Percentiles rank a stretch among this genome's conserved stretches.
These are phyloP conservation scores for Agrilus planipennis DNA, from an alignment of 1,140 invertebrate species.

Conservation along the genomic window DNA sequence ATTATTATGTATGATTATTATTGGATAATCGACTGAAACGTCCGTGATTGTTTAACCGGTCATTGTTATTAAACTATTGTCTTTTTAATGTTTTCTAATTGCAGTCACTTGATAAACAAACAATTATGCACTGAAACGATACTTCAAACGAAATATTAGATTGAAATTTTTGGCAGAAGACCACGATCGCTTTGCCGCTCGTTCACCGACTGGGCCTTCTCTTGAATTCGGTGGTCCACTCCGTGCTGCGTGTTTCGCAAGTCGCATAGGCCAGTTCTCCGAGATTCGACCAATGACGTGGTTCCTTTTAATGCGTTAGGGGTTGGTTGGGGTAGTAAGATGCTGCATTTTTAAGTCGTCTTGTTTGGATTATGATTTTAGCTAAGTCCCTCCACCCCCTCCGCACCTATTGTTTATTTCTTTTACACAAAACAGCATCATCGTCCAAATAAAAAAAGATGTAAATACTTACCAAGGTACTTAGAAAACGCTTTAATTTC, in stretches of 20 bases:
- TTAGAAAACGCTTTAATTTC: too few relatives aligned
- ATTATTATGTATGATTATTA: constrained; percentile 11
- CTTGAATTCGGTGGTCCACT: constrained; percentile 12
- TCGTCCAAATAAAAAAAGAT: too few relatives aligned
- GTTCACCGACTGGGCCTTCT: constrained; percentile 13
- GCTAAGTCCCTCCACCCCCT: too few relatives aligned
- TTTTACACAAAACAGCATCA: too few relatives aligned
- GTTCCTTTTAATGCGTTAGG: constrained; percentile 14
- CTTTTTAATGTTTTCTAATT: constrained; percentile 2
- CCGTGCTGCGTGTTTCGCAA: constrained; percentile 15
- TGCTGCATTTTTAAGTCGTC: constrained; percentile 18
- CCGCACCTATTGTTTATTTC: too few relatives aligned
- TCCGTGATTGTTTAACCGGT: neutral
- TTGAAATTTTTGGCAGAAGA: too few relatives aligned
- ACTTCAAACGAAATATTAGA: too few relatives aligned
- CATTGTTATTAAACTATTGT: constrained; percentile 5
- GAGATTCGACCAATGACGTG: constrained; percentile 16
- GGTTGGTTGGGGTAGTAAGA: constrained; percentile 3
- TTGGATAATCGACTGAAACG: too few relatives aligned
- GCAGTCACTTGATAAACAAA: too few relatives aligned
- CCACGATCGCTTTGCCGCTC: constrained; percentile 2
- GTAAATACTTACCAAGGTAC: too few relatives aligned
- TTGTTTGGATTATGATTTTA: constrained; percentile 15
- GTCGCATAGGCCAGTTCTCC: constrained; percentile 12
- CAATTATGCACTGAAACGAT: too few relatives aligned